Percentiles rank a stretch among this genome's conserved stretches.
These are phyloP conservation scores for Eurosta solidaginis DNA, from an alignment of 1,140 invertebrate genomes.

Conservation along the genomic window DNA sequence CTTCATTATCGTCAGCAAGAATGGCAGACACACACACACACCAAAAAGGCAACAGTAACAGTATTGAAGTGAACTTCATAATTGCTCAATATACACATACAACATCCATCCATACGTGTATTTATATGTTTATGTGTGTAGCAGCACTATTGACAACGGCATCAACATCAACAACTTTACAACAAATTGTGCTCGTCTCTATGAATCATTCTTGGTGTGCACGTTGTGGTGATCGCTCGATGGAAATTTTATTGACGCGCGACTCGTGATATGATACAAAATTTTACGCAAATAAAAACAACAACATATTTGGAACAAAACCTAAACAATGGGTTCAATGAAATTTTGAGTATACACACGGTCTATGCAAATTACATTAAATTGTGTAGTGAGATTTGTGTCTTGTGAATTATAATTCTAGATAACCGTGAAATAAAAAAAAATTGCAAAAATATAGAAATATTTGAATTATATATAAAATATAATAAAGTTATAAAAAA, in stretches of 20 bases:
- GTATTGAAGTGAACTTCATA: background rate
- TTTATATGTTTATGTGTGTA: background rate
- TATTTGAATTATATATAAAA: no score
- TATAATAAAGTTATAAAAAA: background rate
- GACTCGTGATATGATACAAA: background rate
- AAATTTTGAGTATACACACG: background rate
- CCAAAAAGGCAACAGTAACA: background rate
- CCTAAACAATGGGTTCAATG: background rate
- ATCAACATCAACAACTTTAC: conserved; percentile 28
- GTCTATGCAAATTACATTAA: background rate
- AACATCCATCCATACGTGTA: background rate
- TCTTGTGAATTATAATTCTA: no score
- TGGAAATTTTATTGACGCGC: conserved; percentile 20
- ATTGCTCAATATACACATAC: background rate
- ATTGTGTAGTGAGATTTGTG: no score
- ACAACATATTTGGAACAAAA: background rate
- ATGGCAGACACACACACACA: no score
- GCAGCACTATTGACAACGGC: background rate
- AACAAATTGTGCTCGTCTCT: conserved; percentile 3
- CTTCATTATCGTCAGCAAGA: background rate
- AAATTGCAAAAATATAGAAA: no score
- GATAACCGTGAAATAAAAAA: no score
- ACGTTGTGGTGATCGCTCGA: conserved; percentile 55
- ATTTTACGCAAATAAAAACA: background rate
- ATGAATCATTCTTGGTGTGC: conserved; percentile 54